A percentile compares a stretch with the other conserved stretches of the same genome.
Evolutionary conservation across 2,888 invertebrate species (phyloP).

Genomic region (Leucophora obtusa): DNA sequence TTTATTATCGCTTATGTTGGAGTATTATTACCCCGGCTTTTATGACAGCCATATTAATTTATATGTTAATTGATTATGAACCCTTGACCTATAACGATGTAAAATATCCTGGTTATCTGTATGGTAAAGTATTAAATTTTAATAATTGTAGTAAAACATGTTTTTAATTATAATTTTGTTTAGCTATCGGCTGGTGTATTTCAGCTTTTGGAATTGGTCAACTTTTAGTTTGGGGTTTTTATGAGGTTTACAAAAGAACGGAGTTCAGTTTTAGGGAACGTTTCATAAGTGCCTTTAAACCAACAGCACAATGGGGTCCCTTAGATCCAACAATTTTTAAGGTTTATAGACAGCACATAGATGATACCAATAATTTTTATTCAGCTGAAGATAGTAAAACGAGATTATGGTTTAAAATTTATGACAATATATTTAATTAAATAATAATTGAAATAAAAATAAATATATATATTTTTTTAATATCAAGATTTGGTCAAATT

Average conservation of each 20-base stretch:
- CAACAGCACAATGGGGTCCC: constrained; percentile 75
- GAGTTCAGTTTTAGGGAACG: constrained; percentile 66
- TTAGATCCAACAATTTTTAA: constrained; percentile 75
- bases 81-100: constrained; percentile 82
- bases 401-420: constrained; percentile 74
- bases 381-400: constrained; percentile 66
- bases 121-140: constrained; percentile 78
- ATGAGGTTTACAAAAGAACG: constrained; percentile 69
- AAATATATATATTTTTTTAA: too few relatives aligned
- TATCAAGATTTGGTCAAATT: too few relatives aligned
- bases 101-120: constrained; percentile 81
- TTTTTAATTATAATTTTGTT: constrained; percentile 8
- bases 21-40: constrained; percentile 85
- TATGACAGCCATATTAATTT: constrained; percentile 85
- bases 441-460: not conserved
- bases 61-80: constrained; percentile 82
- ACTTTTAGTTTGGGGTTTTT: constrained; percentile 78
- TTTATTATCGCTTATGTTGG: constrained; percentile 91
- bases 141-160: constrained; percentile 9
- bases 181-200: constrained; percentile 79
- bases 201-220: constrained; percentile 80
- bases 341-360: constrained; percentile 76
- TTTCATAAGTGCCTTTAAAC: constrained; percentile 71
- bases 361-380: constrained; percentile 64
- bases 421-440: constrained; percentile 77